Base-by-base conservation (phyloP, 2,888 invertebrate genomes). In the Chydorus sphaericus region DNA sequence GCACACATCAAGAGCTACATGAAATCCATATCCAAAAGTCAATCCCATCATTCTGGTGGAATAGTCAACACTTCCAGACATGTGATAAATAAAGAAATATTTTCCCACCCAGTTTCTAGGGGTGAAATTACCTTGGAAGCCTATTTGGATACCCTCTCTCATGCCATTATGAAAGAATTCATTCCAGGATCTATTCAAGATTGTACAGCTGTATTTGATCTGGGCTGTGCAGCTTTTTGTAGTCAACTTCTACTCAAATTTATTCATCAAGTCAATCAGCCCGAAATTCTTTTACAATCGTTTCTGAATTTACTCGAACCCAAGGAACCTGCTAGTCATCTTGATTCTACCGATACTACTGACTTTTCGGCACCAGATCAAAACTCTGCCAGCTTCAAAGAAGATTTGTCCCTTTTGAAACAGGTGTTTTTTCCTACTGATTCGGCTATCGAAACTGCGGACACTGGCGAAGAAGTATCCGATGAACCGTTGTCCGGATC, bases 181-280 rank as follows among this genome's bases (percentile, higher is more conserved):
- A 55, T 55, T 23, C 55, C 55, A 16, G 55, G 55, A 20, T 49
- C 33, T 36, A 36, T 55, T 33, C 55, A 55, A 23, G 55, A 55
- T 26, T 55, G 55, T n/a, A 28, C 48, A 1, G 36, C 55, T 14
- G 36, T 36, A 3, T 55, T 55, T 55, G 29, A 48, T 23, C 23
- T 55, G 28, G 18, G 37, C 28, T 55, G 48, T 36, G 31, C 48
- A n/a, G 48, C 39, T 23, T 48, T 55, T 23, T 37, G 38, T 48
- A 37, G 49, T 16, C 55, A 55, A 16, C 36, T 55, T 14, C 28
- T 55, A 16, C 23, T 31, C n/a, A 48, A 48, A 10, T 30, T 55
- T 2, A 28, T 55, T 18, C 33, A 55, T 11, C 11, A 33, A 36
- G n/a, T 48, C 2, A 33, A 28, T 20, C 30, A 26, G 23, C 49